These are phyloP conservation scores for Dendrolimus pini DNA, from an alignment of 2,888 invertebrate species.

Conservation along the genomic window DNA sequence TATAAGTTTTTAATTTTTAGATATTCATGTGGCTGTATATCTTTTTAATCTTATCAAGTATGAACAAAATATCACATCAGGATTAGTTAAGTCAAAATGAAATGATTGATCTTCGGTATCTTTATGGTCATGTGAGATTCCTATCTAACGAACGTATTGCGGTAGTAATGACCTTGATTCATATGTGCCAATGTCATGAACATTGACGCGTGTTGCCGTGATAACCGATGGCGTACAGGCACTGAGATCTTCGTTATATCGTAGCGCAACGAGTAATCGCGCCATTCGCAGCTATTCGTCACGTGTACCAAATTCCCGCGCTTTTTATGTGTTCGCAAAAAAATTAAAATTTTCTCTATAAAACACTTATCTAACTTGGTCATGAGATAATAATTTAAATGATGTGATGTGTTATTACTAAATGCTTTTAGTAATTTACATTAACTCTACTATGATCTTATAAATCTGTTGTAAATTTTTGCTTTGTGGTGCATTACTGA, in stretches of 20 bases:
- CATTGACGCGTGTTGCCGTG: slow-evolving; percentile 22
- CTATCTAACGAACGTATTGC: slow-evolving; percentile 15
- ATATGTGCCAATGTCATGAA: slow-evolving; percentile 37
- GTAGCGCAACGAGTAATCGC: background rate
- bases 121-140: slow-evolving; percentile 25
- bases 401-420: no score
- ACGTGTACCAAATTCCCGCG: slow-evolving; percentile 8
- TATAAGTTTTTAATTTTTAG: no score
- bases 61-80: background rate
- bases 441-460: no score
- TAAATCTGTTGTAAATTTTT: no score
- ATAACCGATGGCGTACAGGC: slow-evolving; percentile 15
- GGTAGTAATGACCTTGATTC: slow-evolving; percentile 29
- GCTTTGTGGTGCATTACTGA: no score
- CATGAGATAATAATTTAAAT: no score
- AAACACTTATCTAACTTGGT: no score
- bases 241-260: background rate
- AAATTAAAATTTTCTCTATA: no score
- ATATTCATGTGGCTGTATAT: no score
- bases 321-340: no score
- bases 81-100: slow-evolving; percentile 9
- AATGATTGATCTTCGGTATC: slow-evolving; percentile 17
- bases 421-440: no score
- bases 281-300: slow-evolving; percentile 8
- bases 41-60: slow-evolving; percentile 5